Evolutionary conservation across 2,113 vertebrate genomes (phyloP), one percentile per base, ranked within the genome.

Genomic region (Aldabrachelys gigantea): DNA sequence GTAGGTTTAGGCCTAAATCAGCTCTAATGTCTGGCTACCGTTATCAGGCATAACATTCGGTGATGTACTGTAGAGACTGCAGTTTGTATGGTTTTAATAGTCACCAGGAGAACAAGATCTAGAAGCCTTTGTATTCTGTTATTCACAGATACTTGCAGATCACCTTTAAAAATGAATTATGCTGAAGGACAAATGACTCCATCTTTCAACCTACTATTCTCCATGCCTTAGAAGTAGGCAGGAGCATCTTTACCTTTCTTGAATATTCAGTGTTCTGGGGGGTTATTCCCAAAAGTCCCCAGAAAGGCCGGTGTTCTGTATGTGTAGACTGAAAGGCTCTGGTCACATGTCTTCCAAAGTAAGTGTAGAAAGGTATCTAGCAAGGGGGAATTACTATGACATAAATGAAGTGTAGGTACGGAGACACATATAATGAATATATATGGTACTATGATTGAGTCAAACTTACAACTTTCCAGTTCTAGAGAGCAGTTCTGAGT

Each of bases 401-500:
- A 17, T 78, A 88, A 79, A 52, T 13, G 56, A 52, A 87, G n/a
- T 85, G 81, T 25, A 59, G 44, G 1, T 80, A 35, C 86, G n/a
- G 38, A 95, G 14, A 11, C 35, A 80, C 1, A 13, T 10, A 47
- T 10, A 84, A 87, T 82, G 38, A 94, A 84, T 75, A 56, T 41
- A 59, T 6, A 69, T 25, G 53, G 57, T 52, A 35, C 8, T 3
- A 31, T 59, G 62, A 49, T 9, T 6, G 57, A 97, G 90, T 88
- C 79, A 95, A 80, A 98, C 99, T 99, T 97, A 99, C 99, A 99
- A 98, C 99, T 99, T 98, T 99, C 99, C 96, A 99, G 98, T 97
- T 99, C 99, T 96, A 99, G 98, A 25, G 99, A 99, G 90, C 99
- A 99, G 95, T 99, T 99, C 96, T 99, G 99, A 17, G 98, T 99